Conservation (phyloP, 2,888 invertebrate genomes). For the Torymus auratus region DNA sequence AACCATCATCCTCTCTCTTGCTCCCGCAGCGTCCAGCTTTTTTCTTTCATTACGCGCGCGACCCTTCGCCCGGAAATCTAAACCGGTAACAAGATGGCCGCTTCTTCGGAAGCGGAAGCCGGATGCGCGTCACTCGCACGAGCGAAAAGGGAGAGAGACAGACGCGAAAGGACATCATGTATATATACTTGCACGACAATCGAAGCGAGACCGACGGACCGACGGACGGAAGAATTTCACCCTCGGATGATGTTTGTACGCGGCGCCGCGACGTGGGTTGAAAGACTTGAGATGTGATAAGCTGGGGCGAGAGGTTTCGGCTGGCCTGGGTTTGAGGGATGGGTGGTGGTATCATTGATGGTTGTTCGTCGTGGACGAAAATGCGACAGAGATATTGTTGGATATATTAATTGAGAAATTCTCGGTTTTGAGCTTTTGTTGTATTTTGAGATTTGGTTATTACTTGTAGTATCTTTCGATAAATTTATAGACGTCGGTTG, state of each 20-base stretch:
- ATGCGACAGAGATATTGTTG: no score
- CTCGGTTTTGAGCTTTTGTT: no score
- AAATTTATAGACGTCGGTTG: no score
- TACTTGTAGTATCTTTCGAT: no score
- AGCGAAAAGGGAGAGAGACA: conserved; percentile 65
- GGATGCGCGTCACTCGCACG: conserved; percentile 76
- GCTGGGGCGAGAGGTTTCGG: conserved; percentile 23
- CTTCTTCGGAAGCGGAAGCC: conserved; percentile 74
- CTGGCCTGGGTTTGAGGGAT: no score
- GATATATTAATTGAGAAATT: no score
- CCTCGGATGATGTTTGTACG: not conserved
- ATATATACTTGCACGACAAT: conserved; percentile 5
- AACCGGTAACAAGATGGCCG: conserved; percentile 76
- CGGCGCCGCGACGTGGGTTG: not conserved
- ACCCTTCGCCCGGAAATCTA: conserved; percentile 68
- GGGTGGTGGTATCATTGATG: no score
- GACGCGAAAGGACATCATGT: conserved; percentile 27
- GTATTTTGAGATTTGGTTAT: no score
- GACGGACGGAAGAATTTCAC: conserved; percentile 17
- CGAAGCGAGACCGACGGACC: conserved; percentile 48
- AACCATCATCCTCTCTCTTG: not conserved
- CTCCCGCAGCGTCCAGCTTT: not conserved
- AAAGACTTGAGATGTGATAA: not conserved
- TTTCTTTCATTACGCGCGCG: conserved; percentile 3
- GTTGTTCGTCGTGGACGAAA: no score